phyloP scores from a whole-genome alignment of 2,888 invertebrate genomes.

The Drosophila bunnanda region DNA sequence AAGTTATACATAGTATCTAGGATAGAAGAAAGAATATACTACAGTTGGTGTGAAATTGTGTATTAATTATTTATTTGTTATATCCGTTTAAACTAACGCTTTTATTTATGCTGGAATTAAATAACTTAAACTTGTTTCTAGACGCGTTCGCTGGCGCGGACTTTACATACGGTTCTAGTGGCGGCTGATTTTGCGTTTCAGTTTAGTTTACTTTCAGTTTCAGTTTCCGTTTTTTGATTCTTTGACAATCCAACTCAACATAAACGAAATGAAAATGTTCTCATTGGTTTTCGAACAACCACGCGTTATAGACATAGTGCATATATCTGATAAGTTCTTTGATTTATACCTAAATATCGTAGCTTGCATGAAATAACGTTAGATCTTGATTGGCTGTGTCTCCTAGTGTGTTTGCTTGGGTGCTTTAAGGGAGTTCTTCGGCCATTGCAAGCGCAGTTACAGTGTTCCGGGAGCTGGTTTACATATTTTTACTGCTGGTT shows the following conservation, averaged over 20 bases:
- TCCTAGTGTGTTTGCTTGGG: constrained; percentile 27
- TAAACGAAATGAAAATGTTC: constrained; percentile 63
- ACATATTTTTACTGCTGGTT: constrained; percentile 43
- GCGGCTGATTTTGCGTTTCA: constrained; percentile 54
- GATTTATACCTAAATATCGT: constrained; percentile 69
- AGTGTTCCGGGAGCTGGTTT: constrained; percentile 48
- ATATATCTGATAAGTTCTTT: constrained; percentile 68
- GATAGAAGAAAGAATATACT: constrained; percentile 5
- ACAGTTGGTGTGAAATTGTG: constrained; percentile 64
- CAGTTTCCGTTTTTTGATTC: constrained; percentile 31
- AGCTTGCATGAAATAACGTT: constrained; percentile 69
- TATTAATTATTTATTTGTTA: constrained; percentile 78
- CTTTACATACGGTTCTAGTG: constrained; percentile 71
- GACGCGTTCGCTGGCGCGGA: constrained; percentile 55
- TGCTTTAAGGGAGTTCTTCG: constrained; percentile 32
- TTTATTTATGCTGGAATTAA: constrained; percentile 80
- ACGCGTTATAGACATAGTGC: constrained; percentile 74
- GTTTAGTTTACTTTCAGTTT: constrained; percentile 33
- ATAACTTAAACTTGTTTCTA: constrained; percentile 76
- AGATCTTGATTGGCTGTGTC: constrained; percentile 44
- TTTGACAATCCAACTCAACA: constrained; percentile 57
- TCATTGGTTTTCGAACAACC: constrained; percentile 62
- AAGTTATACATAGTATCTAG: not conserved
- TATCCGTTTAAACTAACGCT: constrained; percentile 78
- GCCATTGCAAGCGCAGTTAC: constrained; percentile 48